Evolutionary conservation across 2,888 invertebrate species (phyloP), one percentile per base, ranked within the genome.

Genomic region (Sminthurides aquaticus): DNA sequence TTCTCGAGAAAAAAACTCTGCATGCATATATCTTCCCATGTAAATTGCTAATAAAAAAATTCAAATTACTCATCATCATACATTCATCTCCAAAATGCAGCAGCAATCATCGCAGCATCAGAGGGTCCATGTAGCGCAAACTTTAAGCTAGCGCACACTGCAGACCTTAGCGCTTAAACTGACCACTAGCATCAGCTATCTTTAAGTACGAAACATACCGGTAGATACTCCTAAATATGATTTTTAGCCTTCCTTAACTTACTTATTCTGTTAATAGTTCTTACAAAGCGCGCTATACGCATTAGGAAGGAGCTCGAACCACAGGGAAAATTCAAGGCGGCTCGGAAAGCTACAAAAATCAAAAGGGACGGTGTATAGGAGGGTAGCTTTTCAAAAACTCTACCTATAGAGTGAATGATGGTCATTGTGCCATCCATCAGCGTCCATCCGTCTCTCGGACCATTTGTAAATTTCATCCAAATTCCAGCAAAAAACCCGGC

Each of bases 401-500:
- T 34, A 34, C 43, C 43, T 5, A 60, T 3, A n/a, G 48, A 63
- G 60, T 65, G 67, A 67, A 26, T 69, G 68, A 68, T 68, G 67
- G 66, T 69, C 65, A 67, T 64, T 67, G 52, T 57, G 62, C 57
- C 58, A 67, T 69, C 69, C 69, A 69, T 69, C 69, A 67, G 66
- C 66, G 67, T 67, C 66, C 57, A 48, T 65, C 67, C 65, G 61
- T 65, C 69, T 66, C 64, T 59, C 63, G 66, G 61, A 57, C 60
- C 69, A 69, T 69, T 69, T 69, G 69, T 68, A 65, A 58, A 68
- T 68, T 68, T 71, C 68, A 69, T 62, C 52, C 60, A 56, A 64
- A 60, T 49, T 18, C 15, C 25, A 22, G 58, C 48, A 60, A 64
- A 64, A 64, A 64, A 55, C n/a, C 29, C n/a, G n/a, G n/a, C n/a